Conservation (phyloP, 1,140 invertebrate species). For the Eurosta solidaginis region DNA sequence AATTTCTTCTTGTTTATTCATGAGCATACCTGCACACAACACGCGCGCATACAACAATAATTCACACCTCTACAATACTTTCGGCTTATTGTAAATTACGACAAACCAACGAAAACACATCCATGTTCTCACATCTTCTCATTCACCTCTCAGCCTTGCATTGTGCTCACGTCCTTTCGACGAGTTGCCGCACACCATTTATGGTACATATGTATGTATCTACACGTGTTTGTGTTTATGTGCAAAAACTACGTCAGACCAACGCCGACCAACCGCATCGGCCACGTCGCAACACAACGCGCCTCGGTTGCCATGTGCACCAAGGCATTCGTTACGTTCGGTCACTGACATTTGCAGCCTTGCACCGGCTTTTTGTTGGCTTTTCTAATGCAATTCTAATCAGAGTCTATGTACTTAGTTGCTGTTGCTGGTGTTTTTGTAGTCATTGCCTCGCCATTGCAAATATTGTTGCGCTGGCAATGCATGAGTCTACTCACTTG, state of each 20-base stretch:
- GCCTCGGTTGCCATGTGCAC: neutral
- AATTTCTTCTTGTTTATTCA: neutral
- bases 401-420: neutral
- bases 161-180: slow-evolving; percentile 26
- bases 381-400: slow-evolving; percentile 28
- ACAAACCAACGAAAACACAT: neutral
- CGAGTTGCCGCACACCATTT: neutral
- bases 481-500: neutral
- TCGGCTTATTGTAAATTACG: neutral
- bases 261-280: neutral
- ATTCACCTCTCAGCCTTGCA: slow-evolving; percentile 19
- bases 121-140: neutral
- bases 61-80: neutral
- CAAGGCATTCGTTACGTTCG: slow-evolving; percentile 29
- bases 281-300: slow-evolving; percentile 3
- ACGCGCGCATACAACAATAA: neutral
- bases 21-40: neutral
- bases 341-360: slow-evolving; percentile 37
- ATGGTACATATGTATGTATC: neutral
- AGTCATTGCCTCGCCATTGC: slow-evolving; percentile 4
- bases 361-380: slow-evolving; percentile 33
- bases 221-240: neutral
- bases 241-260: neutral
- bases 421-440: neutral
- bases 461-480: neutral